Conservation (phyloP, 1,140 invertebrate species). For the Drosophila mauritiana region DNA sequence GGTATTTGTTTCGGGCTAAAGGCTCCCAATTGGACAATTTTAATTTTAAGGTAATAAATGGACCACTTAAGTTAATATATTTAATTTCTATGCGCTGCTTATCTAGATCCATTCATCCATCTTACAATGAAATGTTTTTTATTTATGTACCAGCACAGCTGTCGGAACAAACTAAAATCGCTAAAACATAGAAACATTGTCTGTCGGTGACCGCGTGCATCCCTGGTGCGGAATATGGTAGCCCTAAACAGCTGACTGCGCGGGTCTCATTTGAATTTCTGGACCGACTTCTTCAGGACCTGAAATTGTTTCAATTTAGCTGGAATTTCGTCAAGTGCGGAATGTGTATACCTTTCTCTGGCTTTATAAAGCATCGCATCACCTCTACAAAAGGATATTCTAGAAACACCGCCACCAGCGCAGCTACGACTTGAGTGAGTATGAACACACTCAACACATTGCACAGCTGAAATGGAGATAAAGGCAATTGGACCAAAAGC, state of each 20-base stretch:
- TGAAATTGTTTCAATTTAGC: not conserved
- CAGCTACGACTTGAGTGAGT: conserved; percentile 52
- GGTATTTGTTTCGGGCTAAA: not conserved
- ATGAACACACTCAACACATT: conserved; percentile 42
- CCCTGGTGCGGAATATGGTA: not conserved
- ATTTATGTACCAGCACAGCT: too few species aligned
- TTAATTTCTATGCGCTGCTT: too few species aligned
- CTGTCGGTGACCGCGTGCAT: not conserved
- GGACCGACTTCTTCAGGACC: not conserved
- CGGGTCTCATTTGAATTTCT: conserved; percentile 38
- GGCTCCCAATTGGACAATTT: too few species aligned
- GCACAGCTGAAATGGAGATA: conserved; percentile 30
- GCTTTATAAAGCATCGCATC: conserved; percentile 24
- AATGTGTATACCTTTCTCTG: conserved; percentile 7
- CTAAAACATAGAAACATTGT: not conserved
- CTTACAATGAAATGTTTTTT: too few species aligned
- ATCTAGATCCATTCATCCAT: too few species aligned
- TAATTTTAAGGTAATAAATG: too few species aligned
- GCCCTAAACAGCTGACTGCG: conserved; percentile 25
- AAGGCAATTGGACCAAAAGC: not conserved
- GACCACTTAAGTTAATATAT: too few species aligned
- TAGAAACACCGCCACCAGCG: conserved; percentile 46
- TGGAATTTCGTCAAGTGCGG: not conserved
- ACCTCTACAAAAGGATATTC: conserved; percentile 65
- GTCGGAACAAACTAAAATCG: not conserved